Evolutionary conservation across 2,113 vertebrate species (phyloP), one percentile per base, ranked within the genome.

Genomic region (Bungarus multicinctus): DNA sequence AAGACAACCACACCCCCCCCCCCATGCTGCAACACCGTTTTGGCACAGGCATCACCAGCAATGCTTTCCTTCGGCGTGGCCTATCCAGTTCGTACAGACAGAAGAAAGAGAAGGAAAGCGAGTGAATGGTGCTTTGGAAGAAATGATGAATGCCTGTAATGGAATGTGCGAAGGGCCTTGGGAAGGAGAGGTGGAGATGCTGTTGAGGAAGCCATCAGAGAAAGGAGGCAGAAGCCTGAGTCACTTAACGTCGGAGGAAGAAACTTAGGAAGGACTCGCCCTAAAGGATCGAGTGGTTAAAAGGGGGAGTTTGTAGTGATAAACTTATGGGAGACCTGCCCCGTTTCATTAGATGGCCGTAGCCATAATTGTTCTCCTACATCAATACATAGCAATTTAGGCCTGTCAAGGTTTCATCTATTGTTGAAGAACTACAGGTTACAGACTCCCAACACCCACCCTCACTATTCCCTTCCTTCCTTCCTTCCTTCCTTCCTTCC

Each of bases 1-100:
- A 95, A 95, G 60, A 69, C 30, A n/a, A 4, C 47, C 47, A 50
- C 47, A 16, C 60, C 2, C 27, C 1, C 57, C 1, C 7, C 34
- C 94, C 88, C 90, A 95, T 95, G 96, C 97, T 95, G 96, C 97
- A 94, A 95, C 92, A 1, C 94, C 11, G 93, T 95, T 94, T 97
- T 95, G 34, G 3, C 87, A 0, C 95, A 97, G 98, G 97, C 97
- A 97, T 96, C 97, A 97, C 95, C 95, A 97, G 97, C 97, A 97
- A 97, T 96, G 97, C 96, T 94, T 95, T 96, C 97, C 98, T 95
- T 98, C 55, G 97, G 97, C 97, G 98, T 97, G 96, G 96, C 95
- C 14, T n/a, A 60, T 20, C 30, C 4, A 14, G 43, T 18, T n/a
- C 30, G 1, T 16, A 5, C 90, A 91, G 69, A 94, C 95, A 95